Conservation (phyloP, 1,140 invertebrate species). For the Drosophila pseudoobscura region DNA sequence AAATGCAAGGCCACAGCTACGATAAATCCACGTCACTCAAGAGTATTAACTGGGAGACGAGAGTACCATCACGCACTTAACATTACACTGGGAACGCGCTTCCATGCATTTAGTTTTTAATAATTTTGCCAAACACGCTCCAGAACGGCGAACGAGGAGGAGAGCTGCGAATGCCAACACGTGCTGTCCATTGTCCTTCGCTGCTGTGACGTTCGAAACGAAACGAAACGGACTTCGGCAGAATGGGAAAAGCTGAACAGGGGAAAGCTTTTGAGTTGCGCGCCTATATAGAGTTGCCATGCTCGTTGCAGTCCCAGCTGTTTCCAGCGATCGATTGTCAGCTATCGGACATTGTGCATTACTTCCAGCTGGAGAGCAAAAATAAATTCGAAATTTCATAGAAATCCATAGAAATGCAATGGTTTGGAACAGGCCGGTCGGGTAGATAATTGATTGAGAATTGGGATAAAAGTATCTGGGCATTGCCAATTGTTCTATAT, state of each 20-base stretch:
- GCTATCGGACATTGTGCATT: too few species aligned
- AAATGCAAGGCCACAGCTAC: constrained; percentile 44
- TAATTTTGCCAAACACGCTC: constrained; percentile 44
- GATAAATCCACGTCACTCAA: constrained; percentile 40
- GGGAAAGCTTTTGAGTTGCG: constrained; percentile 35
- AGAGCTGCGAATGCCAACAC: constrained; percentile 39
- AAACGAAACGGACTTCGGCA: constrained; percentile 5
- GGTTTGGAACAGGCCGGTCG: too few species aligned
- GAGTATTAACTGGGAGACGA: constrained; percentile 23
- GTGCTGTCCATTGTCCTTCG: constrained; percentile 48
- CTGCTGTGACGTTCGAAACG: constrained; percentile 23
- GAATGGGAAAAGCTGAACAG: constrained; percentile 11
- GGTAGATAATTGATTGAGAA: too few species aligned
- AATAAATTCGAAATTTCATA: too few species aligned
- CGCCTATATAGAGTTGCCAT: constrained; percentile 1
- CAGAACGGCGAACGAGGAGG: constrained; percentile 22
- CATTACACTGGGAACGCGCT: constrained; percentile 33
- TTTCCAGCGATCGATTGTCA: too few species aligned
- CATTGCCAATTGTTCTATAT: too few species aligned
- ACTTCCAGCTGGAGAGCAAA: too few species aligned
- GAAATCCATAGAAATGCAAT: too few species aligned
- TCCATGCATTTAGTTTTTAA: constrained; percentile 44
- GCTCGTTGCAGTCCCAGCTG: too few species aligned
- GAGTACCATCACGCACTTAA: constrained; percentile 50
- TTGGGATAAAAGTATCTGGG: too few species aligned